Percentiles rank a stretch among this genome's conserved stretches.
Conservation (phyloP, 2,113 vertebrate genomes). For the Pandion haliaetus region DNA sequence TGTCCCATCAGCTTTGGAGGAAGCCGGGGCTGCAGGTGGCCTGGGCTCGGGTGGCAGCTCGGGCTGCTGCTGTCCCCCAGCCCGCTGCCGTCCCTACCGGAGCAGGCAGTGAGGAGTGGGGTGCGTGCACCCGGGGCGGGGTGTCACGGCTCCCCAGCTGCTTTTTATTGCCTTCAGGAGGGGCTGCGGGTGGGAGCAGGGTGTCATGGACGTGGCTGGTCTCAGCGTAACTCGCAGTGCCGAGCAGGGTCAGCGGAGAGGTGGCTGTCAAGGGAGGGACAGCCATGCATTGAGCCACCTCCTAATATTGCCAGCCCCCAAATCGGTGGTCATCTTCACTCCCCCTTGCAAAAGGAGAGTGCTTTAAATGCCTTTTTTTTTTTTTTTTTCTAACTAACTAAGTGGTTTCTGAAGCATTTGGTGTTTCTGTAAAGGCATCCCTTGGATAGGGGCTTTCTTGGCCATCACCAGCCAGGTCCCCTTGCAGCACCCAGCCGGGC, state of each 20-base stretch:
- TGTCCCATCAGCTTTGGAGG: not conserved
- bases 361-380: not conserved
- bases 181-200: not conserved
- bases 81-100: not conserved
- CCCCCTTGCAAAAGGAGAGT: not conserved
- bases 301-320: not conserved
- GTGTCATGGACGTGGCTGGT: not conserved
- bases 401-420: not conserved
- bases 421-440: not conserved
- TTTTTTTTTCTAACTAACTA: not conserved
- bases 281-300: not conserved
- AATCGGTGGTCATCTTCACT: not conserved
- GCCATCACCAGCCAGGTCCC: rapidly evolving
- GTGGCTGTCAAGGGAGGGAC: rapidly evolving
- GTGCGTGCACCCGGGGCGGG: rapidly evolving
- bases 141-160: not conserved
- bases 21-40: not conserved
- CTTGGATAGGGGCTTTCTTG: not conserved
- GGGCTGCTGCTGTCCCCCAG: not conserved
- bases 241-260: not conserved
- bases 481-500: not conserved
- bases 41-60: not conserved
- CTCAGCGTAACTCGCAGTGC: rapidly evolving
- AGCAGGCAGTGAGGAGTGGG: not conserved
- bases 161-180: not conserved